Conservation (phyloP, 2,888 invertebrate genomes). For the Toxonevra muliebris region DNA sequence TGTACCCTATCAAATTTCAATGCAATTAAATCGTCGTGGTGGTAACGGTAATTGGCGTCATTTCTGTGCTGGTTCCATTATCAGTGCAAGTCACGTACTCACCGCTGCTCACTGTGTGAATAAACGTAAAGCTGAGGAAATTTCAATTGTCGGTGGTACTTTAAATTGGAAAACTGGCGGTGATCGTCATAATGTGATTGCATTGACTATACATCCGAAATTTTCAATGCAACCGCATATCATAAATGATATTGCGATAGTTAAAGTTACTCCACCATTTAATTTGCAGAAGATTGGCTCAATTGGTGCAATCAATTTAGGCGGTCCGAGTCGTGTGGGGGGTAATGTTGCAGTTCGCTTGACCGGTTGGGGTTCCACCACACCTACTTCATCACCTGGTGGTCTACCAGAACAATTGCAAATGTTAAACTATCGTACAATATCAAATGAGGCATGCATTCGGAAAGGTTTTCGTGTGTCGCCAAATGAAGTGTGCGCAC, state of each 20-base stretch:
- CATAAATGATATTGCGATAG: constrained; percentile 58
- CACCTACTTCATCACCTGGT: constrained; percentile 39
- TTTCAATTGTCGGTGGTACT: constrained; percentile 53
- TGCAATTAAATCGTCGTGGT: constrained; percentile 49
- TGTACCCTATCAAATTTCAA: constrained; percentile 61
- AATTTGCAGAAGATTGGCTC: constrained; percentile 42
- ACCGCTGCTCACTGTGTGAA: constrained; percentile 63
- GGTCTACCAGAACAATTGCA: constrained; percentile 57
- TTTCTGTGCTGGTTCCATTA: constrained; percentile 62
- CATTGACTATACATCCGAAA: constrained; percentile 54
- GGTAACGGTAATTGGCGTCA: constrained; percentile 50
- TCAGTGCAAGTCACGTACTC: constrained; percentile 54
- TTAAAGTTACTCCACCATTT: constrained; percentile 55
- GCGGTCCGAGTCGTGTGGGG: constrained; percentile 48
- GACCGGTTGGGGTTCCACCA: constrained; percentile 62
- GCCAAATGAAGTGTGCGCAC: constrained; percentile 59
- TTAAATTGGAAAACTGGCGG: constrained; percentile 54
- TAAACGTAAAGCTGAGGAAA: constrained; percentile 43
- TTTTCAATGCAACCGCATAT: constrained; percentile 47
- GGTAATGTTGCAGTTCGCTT: constrained; percentile 51
- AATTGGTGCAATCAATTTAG: constrained; percentile 47
- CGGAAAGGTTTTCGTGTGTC: constrained; percentile 56
- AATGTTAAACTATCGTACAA: constrained; percentile 57
- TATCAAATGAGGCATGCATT: constrained; percentile 59
- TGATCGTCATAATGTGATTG: constrained; percentile 48